Percentiles rank a stretch among this genome's conserved stretches.
phyloP scores from a whole-genome alignment of 2,797 vertebrate genomes.

The Hyperoplus immaculatus region DNA sequence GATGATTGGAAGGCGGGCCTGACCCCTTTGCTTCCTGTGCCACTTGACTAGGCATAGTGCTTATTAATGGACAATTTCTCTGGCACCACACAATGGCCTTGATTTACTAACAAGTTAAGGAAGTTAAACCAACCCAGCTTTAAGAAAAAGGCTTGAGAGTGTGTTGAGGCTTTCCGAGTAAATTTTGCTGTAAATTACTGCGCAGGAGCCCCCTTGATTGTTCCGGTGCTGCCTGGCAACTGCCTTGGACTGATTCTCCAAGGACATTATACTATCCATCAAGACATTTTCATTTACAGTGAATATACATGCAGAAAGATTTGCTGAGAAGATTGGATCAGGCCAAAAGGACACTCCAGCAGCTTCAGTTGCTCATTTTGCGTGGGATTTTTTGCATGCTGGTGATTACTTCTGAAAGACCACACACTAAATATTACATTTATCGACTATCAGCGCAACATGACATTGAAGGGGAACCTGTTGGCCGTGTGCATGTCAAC shows the following conservation, averaged over 20 bases:
- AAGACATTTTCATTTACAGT: constrained; percentile 10
- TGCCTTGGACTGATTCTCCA: constrained; percentile 5
- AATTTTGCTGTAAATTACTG: constrained; percentile 53
- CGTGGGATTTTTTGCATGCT: constrained; percentile 4
- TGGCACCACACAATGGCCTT: constrained; percentile 69
- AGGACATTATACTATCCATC: constrained; percentile 9
- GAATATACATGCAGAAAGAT: constrained; percentile 22
- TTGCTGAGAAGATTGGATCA: constrained; percentile 10
- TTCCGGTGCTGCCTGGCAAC: constrained; percentile 12
- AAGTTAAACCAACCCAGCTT: constrained; percentile 24
- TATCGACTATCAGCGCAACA: constrained; percentile 18
- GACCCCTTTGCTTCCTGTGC: constrained; percentile 73
- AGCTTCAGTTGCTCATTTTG: constrained; percentile 12
- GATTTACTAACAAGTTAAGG: constrained; percentile 71
- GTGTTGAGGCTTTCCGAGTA: constrained; percentile 24
- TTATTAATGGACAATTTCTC: constrained; percentile 79
- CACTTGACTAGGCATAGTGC: constrained; percentile 80
- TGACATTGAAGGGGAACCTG: constrained; percentile 32
- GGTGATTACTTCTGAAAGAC: background rate
- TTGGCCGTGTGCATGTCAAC: constrained; percentile 25
- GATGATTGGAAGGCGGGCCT: constrained; percentile 75
- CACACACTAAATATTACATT: background rate
- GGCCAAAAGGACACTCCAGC: background rate
- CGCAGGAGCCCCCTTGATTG: constrained; percentile 5
- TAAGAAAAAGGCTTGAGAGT: constrained; percentile 35